These are phyloP conservation scores for Telmatherina bonti DNA, from an alignment of 2,797 vertebrate genomes.

Conservation along the genomic window DNA sequence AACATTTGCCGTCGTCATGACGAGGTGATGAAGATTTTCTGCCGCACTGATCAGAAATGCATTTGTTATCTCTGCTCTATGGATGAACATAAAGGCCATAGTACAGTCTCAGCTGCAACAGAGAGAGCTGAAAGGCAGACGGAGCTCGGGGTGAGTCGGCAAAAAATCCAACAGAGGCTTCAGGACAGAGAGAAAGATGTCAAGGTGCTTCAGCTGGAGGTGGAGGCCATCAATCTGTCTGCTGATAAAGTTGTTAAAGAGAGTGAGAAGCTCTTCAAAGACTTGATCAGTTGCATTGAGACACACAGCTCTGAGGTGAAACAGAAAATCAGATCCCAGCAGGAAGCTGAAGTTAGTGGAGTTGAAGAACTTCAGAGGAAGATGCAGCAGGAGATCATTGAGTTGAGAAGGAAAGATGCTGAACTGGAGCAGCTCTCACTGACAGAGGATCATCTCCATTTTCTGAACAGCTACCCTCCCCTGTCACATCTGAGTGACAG, in stretches of 20 bases:
- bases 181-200: conserved; percentile 12
- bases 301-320: conserved; percentile 12
- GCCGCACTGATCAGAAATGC: conserved; percentile 20
- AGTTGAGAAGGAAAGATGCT: conserved; percentile 16
- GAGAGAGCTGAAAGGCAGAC: conserved; percentile 5
- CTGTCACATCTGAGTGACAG: not conserved
- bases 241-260: conserved; percentile 28
- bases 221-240: not conserved
- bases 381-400: conserved; percentile 23
- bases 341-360: conserved; percentile 1
- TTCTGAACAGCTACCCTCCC: conserved; percentile 6
- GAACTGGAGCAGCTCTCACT: conserved; percentile 14
- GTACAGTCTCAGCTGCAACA: conserved; percentile 6
- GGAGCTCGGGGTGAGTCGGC: not conserved
- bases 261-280: conserved; percentile 19
- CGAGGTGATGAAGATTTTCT: too few species aligned
- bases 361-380: conserved; percentile 11
- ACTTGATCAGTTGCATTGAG: not conserved
- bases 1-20: conserved; percentile 30
- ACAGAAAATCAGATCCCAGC: conserved; percentile 28
- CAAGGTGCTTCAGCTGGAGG: conserved; percentile 8
- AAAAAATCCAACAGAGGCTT: conserved; percentile 14
- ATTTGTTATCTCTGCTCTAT: conserved; percentile 17
- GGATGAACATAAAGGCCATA: conserved; percentile 26
- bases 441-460: conserved; percentile 31